Percentiles rank a stretch among this genome's conserved stretches.
phyloP scores from a whole-genome alignment of 1,140 invertebrate species.

The Anoplophora glabripennis region DNA sequence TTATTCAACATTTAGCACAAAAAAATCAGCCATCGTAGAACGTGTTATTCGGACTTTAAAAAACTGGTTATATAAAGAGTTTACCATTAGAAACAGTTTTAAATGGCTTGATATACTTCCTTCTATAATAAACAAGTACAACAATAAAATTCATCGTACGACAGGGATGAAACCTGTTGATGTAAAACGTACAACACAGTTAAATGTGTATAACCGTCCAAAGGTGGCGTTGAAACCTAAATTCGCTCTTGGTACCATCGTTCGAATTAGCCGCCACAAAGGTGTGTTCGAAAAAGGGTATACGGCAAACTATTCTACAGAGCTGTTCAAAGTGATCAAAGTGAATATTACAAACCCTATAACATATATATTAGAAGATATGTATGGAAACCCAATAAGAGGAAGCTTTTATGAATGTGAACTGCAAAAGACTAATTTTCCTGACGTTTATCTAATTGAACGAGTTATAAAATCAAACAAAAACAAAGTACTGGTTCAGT shows the following conservation, averaged over 20 bases:
- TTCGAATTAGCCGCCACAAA: conserved; percentile 48
- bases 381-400: conserved; percentile 33
- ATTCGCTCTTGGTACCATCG: conserved; percentile 43
- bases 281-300: conserved; percentile 48
- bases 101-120: conserved; percentile 41
- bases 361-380: conserved; percentile 44
- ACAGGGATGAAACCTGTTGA: conserved; percentile 40
- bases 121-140: conserved; percentile 39
- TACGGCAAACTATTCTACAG: conserved; percentile 48
- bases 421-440: too few species aligned
- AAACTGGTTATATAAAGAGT: conserved; percentile 45
- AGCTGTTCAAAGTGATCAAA: conserved; percentile 46
- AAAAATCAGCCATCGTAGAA: conserved; percentile 48
- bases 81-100: conserved; percentile 39
- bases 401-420: conserved; percentile 36
- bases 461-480: too few species aligned
- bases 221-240: conserved; percentile 20
- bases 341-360: conserved; percentile 41
- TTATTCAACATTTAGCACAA: conserved; percentile 43
- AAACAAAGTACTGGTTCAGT: too few species aligned
- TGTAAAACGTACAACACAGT: conserved; percentile 29
- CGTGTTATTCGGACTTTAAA: conserved; percentile 50
- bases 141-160: conserved; percentile 42
- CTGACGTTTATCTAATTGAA: too few species aligned
- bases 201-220: conserved; percentile 24